Conservation (phyloP, 2,113 vertebrate species). For the Oreochromis aureus region DNA sequence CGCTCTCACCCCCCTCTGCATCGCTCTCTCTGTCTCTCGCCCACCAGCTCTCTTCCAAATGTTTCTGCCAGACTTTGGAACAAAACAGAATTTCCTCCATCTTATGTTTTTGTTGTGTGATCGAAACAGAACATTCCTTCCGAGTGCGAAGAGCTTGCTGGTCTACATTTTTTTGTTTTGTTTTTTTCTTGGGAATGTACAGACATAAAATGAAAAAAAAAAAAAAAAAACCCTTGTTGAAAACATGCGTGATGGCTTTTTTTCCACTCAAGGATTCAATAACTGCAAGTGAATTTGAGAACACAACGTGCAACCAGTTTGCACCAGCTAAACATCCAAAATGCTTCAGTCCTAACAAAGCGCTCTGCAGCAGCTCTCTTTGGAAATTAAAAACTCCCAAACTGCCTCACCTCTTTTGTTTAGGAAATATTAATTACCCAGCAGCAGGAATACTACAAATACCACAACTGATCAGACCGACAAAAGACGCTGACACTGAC, state of each 20-base stretch:
- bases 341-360: background rate
- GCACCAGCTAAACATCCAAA: background rate
- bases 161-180: background rate
- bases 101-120: constrained; percentile 33
- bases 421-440: background rate
- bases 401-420: background rate
- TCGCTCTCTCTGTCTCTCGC: background rate
- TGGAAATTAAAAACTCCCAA: background rate
- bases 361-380: background rate
- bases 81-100: constrained; percentile 18
- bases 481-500: background rate
- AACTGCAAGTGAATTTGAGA: background rate
- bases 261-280: background rate
- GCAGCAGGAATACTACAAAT: background rate
- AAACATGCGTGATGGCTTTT: background rate
- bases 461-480: background rate
- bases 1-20: background rate
- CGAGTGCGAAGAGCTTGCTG: background rate
- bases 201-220: constrained; percentile 7
- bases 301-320: background rate
- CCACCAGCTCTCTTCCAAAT: constrained; percentile 24
- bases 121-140: constrained; percentile 26
- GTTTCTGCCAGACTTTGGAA: constrained; percentile 25
- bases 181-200: background rate
- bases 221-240: background rate